phyloP scores from a whole-genome alignment of 2,888 invertebrate genomes.

The Capitulum mitella region DNA sequence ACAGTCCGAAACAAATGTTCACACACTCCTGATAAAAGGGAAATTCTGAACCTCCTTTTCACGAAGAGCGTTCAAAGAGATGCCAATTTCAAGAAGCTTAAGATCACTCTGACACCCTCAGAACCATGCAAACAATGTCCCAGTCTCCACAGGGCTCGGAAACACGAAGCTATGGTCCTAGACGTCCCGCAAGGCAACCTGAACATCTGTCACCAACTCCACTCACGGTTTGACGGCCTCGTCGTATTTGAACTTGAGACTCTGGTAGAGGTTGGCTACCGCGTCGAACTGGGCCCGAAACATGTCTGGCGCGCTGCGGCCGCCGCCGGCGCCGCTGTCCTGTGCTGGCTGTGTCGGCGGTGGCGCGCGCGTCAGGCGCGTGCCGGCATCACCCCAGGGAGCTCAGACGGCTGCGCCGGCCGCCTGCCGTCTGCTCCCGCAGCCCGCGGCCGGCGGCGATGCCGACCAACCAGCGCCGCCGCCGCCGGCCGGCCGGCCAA shows the following conservation, averaged over 20 bases:
- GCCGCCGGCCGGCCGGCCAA: neutral
- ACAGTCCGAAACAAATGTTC: too few species aligned
- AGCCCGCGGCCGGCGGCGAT: neutral
- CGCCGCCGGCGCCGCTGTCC: neutral
- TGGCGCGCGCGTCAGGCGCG: too few species aligned
- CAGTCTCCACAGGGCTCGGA: too few species aligned
- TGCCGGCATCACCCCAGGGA: neutral
- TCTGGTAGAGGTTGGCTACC: neutral
- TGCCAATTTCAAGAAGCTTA: too few species aligned
- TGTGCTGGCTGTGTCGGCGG: neutral
- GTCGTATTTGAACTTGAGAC: neutral
- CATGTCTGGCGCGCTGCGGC: neutral
- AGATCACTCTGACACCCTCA: too few species aligned
- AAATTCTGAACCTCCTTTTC: too few species aligned
- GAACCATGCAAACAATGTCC: too few species aligned
- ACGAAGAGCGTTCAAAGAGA: too few species aligned
- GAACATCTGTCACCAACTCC: too few species aligned
- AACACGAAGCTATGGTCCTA: too few species aligned
- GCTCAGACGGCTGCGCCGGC: neutral
- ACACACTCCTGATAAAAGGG: too few species aligned
- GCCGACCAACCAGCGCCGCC: neutral
- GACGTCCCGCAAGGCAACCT: too few species aligned
- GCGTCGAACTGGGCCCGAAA: neutral
- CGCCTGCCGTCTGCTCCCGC: neutral
- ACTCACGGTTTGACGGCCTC: neutral